phyloP scores from a whole-genome alignment of 2,113 vertebrate species.

The Vidua macroura region DNA sequence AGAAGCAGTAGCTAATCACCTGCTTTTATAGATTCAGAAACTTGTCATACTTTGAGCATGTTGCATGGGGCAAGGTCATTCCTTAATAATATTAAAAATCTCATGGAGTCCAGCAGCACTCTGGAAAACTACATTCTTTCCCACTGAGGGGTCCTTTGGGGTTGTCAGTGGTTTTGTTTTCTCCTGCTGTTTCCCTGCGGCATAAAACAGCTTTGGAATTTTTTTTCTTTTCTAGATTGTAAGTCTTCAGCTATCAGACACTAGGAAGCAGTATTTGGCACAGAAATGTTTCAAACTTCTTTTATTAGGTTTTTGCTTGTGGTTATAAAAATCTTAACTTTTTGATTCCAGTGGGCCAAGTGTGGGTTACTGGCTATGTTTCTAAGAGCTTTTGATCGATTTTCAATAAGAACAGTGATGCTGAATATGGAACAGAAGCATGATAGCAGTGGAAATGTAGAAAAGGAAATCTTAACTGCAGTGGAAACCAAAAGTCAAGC shows the following conservation, averaged over 20 bases:
- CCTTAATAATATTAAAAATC: neutral
- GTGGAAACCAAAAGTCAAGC: neutral
- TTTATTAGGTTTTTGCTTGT: neutral
- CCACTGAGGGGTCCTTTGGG: neutral
- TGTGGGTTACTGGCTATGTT: neutral
- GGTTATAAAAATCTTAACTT: neutral
- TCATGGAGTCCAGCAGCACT: neutral
- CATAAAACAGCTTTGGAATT: neutral
- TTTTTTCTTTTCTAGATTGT: neutral
- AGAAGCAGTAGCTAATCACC: neutral
- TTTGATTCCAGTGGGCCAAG: neutral
- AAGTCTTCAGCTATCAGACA: neutral
- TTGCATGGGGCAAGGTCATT: neutral
- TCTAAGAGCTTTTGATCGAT: neutral
- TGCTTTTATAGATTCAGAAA: neutral
- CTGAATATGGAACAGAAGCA: neutral
- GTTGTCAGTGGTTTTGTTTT: neutral
- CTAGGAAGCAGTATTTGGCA: neutral
- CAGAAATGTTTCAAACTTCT: neutral
- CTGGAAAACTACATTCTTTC: neutral
- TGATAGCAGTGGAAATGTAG: neutral
- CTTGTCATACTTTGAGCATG: neutral
- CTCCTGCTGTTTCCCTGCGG: neutral
- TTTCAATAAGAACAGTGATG: neutral
- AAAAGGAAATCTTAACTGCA: neutral